Base-by-base conservation (phyloP, 1,140 invertebrate genomes). In the Spodoptera frugiperda region DNA sequence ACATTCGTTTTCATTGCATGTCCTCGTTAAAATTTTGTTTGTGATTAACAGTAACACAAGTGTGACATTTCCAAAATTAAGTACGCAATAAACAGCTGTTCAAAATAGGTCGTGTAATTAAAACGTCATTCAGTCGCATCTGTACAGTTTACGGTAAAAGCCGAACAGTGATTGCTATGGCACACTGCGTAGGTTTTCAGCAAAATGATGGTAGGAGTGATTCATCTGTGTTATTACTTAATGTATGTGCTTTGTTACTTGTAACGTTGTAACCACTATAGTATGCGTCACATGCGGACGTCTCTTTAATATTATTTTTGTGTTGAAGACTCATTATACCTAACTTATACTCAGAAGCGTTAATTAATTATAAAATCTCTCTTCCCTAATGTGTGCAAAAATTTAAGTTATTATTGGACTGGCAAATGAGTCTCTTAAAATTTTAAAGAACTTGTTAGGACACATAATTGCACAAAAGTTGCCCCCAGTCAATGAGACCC, bases 31-130 rank as follows among this genome's bases (percentile, higher is more conserved):
- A 6, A 39, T 10, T 39, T 39, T 39, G 33, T 63, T 44, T 44
- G 14, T 63, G 44, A 63, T 15, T 17, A 33, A 63, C 15, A 33
- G 59, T 33, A 39, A 17, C 39, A 63, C 33, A 44, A 17, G 33
- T 63, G 59, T 63, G 3, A 44, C 30, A 30, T 63, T 63, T 5
- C 33, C 65, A 19, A 68, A 68, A 68, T 63, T 63, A 44, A 63
- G 39, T 63, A 15, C 17, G 33, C 33, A 63, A 63, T 33, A 72
- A 72, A 77, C 67, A 63, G 48, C 67, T 72, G 68, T 76, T 70
- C 14, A 57, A 77, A 51, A 72, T 72, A 19, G 68, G 68, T 51
- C 68, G 61, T 39, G 67, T 71, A 71, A 77, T 77, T 49, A 59
- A 67, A 48, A 33, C 53, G 65, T 11, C 54, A 59, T 73, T 48